Evolutionary conservation across 2,113 vertebrate genomes (phyloP), one percentile per base, ranked within the genome.

Genomic region (Dromaius novaehollandiae): DNA sequence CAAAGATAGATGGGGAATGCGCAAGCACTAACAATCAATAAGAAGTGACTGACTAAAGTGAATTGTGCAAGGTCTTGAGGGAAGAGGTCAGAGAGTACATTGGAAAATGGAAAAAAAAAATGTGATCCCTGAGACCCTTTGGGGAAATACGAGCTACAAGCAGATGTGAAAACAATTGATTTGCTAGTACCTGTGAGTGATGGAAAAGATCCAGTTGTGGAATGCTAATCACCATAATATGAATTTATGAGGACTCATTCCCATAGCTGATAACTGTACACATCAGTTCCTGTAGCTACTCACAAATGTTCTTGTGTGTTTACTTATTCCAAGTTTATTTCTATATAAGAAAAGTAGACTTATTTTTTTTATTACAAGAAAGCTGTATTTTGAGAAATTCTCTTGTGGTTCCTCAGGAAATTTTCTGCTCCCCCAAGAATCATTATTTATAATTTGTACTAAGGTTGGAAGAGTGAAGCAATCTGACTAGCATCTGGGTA

Each of bases 81-180:
- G 63, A 86, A 86, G 74, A 87, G 83, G 74, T 95, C 60, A 76
- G 80, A 55, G 7, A 79, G 56, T 71, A 86, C 64, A 78, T 10
- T 93, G 86, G 87, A 95, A 97, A 95, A 86, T 89, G 83, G 88
- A 88, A 84, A 60, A 93, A 63, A 87, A 87, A 30, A 92, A n/a
- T n/a, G 74, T 68, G 56, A 88, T 95, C 80, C 74, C 44, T 91
- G 95, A 89, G 78, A 91, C 95, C 86, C 86, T 97, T 79, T 83
- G 83, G 92, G 92, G 87, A 96, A 95, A 88, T 95, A 75, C 0
- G 53, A 91, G 58, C 34, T 95, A 70, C 50, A 79, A 64, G 83
- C 82, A 90, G 81, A 82, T 92, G 81, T 38, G n/a, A 94, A 97
- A 96, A 89, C 56, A 86, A 95, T 93, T 96, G 92, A 95, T 97